These are phyloP conservation scores for Sepioteuthis lessoniana DNA, from an alignment of 2,888 invertebrate genomes.

Conservation along the genomic window DNA sequence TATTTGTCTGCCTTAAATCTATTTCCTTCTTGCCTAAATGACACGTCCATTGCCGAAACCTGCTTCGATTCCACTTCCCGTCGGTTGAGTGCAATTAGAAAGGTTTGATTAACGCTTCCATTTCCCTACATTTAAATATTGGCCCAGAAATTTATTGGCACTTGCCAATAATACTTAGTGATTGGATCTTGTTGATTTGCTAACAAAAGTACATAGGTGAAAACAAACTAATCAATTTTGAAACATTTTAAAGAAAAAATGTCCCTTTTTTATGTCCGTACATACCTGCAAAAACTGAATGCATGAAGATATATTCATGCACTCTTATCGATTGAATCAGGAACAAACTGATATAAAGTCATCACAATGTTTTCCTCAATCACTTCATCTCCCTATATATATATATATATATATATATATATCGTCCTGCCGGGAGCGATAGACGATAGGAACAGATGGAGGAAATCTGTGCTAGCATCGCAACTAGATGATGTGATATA, in stretches of 20 bases:
- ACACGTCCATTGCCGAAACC: neutral
- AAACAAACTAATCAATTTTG: neutral
- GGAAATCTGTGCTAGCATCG: too few relatives aligned
- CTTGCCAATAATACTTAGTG: neutral
- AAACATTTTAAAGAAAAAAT: neutral
- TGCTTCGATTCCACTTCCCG: neutral
- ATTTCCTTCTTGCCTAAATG: neutral
- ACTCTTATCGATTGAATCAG: too few relatives aligned
- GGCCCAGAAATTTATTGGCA: neutral
- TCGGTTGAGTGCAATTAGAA: neutral
- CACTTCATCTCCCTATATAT: neutral
- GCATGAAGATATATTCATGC: too few relatives aligned
- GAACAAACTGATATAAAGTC: neutral
- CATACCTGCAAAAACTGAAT: neutral
- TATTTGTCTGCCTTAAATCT: neutral
- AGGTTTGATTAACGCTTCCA: neutral
- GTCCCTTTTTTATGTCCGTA: neutral
- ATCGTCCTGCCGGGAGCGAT: too few relatives aligned
- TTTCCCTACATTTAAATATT: neutral
- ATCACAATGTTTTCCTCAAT: neutral
- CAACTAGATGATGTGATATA: too few relatives aligned
- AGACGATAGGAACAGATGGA: too few relatives aligned
- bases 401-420: too few relatives aligned
- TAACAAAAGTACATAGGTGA: neutral
- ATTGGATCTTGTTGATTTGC: neutral